These are phyloP conservation scores for Eucriotettix oculatus DNA, from an alignment of 2,888 invertebrate species.

Conservation along the genomic window DNA sequence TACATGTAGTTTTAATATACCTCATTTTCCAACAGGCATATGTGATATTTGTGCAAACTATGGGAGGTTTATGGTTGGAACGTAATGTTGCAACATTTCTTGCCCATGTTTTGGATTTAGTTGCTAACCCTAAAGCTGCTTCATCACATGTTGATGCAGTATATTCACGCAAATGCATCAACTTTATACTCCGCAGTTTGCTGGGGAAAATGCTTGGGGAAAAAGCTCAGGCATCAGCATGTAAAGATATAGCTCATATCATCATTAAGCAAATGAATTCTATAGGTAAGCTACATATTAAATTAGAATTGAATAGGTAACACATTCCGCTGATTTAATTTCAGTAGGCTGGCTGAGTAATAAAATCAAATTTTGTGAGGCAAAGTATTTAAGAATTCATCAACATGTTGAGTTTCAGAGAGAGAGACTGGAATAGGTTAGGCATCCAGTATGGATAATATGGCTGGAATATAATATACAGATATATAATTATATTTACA, in stretches of 20 bases:
- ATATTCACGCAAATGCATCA: conserved; percentile 88
- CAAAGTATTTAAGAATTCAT: too few species aligned
- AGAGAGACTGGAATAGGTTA: too few species aligned
- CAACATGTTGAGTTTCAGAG: too few species aligned
- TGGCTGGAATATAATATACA: too few species aligned
- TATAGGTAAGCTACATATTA: conserved; percentile 32
- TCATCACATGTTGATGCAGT: conserved; percentile 95
- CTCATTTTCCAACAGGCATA: conserved; percentile 54
- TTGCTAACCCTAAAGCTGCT: conserved; percentile 89
- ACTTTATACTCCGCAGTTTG: conserved; percentile 81
- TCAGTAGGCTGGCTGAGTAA: too few species aligned
- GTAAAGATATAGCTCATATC: conserved; percentile 82
- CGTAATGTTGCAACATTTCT: conserved; percentile 72
- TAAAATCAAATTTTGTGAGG: too few species aligned
- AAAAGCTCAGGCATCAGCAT: conserved; percentile 89
- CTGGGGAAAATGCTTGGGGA: conserved; percentile 91
- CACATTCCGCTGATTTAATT: too few species aligned
- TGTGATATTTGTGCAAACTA: conserved; percentile 82
- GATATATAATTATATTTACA: too few species aligned
- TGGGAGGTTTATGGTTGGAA: conserved; percentile 92
- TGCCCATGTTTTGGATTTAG: conserved; percentile 80
- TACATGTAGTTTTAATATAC: not conserved
- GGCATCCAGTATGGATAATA: too few species aligned
- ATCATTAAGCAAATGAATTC: conserved; percentile 90
- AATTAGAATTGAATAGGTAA: too few species aligned